Conservation (phyloP, 2,113 vertebrate species). For the Campylomormyrus numenius region DNA sequence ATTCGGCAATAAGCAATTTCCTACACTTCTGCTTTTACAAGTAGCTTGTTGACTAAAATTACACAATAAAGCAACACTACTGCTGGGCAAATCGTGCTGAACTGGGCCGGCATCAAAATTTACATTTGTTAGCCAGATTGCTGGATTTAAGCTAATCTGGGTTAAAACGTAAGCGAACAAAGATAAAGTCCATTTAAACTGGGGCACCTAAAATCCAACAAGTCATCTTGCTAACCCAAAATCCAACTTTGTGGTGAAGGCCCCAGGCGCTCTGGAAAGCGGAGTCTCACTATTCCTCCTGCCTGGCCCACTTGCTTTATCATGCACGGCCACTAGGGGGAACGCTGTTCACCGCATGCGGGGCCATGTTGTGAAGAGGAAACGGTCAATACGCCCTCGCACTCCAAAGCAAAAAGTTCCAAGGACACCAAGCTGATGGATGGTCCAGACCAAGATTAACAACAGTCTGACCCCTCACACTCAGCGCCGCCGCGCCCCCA, state of each 20-base stretch:
- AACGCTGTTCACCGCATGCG: neutral
- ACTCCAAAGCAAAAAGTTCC: neutral
- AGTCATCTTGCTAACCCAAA: neutral
- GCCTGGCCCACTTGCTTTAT: neutral
- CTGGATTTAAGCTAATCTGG: neutral
- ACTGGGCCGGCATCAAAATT: neutral
- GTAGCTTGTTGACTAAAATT: neutral
- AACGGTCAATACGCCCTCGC: neutral
- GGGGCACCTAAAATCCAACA: no score
- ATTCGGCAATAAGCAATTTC: neutral
- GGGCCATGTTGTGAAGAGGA: neutral
- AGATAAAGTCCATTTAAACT: no score
- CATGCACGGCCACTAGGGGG: neutral
- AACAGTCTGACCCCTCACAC: neutral
- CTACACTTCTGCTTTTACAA: neutral
- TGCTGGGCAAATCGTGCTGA: neutral
- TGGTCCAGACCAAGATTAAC: neutral
- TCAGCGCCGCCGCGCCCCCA: neutral
- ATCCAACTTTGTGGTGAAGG: neutral
- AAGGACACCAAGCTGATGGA: neutral
- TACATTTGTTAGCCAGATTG: neutral
- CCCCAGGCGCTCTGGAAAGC: neutral
- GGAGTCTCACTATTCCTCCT: neutral
- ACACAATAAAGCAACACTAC: neutral
- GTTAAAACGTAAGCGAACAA: no score